phyloP scores from a whole-genome alignment of 2,888 invertebrate species.

The Metallyticus violacea region DNA sequence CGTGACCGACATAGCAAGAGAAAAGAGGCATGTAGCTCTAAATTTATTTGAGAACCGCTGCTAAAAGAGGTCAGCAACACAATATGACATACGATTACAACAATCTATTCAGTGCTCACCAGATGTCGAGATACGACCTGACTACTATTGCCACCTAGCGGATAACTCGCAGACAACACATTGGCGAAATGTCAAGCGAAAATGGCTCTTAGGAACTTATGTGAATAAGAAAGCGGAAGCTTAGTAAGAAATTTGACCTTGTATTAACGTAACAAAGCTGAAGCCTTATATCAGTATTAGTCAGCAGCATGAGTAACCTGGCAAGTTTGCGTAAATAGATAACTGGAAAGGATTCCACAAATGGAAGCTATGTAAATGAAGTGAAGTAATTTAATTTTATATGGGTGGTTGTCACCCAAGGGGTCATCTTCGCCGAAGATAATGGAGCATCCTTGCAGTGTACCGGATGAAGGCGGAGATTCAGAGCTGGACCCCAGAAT shows the following conservation, averaged over 20 bases:
- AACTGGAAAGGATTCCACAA: not conserved
- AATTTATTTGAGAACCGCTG: no score
- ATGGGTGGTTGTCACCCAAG: not conserved
- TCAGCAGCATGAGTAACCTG: not conserved
- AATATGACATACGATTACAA: no score
- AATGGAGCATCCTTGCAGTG: conserved; percentile 24
- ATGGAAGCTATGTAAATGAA: not conserved
- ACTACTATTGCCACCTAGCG: not conserved
- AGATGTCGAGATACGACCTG: no score
- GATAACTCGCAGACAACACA: not conserved
- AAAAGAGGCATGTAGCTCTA: no score
- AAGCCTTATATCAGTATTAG: not conserved
- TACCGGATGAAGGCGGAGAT: conserved; percentile 44
- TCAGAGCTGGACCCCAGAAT: conserved; percentile 50
- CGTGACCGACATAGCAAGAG: no score
- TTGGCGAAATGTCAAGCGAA: not conserved
- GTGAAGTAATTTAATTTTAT: not conserved
- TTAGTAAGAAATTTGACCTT: not conserved
- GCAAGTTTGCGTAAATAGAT: not conserved
- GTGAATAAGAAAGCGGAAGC: not conserved
- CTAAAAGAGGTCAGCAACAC: no score
- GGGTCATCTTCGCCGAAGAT: not conserved
- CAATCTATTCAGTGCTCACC: no score
- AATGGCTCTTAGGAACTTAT: not conserved
- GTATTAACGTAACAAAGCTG: not conserved